Evolutionary conservation across 2,888 invertebrate species (phyloP), one percentile per base, ranked within the genome.

Genomic region (Euclidia mi): DNA sequence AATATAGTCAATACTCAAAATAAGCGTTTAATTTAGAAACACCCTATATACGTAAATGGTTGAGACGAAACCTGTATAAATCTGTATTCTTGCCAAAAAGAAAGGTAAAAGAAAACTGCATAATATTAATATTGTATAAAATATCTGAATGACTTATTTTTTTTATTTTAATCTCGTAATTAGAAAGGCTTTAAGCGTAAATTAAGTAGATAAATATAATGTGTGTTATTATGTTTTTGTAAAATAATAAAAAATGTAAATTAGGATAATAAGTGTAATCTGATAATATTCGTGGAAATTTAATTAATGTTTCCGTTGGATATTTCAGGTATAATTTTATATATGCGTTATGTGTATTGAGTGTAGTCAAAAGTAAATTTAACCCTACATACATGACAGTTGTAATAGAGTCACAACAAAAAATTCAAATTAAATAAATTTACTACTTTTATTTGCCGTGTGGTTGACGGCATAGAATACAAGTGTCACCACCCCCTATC

Each of bases 131-230:
- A 56, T 46, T 51, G 48, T 51, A 53, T 45, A 71, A 14, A 37
- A 35, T 43, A 41, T 66, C 15, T 44, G 35, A 55, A 67, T 52
- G 38, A 66, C 35, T 60, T 65, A 53, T 49, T 66, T 62, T n/a
- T 61, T 57, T 55, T 0, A 50, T 51, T 7, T 18, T 60, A 65
- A 62, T 56, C 31, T 72, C 28, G 56, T 60, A 52, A 67, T 55
- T 67, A 68, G 65, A 62, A 56, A 70, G 56, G 81, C 81, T 79
- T 79, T 69, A 78, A 78, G 78, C 75, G 56, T 73, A 65, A 52
- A 45, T 50, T 65, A 71, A 34, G 55, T 79, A 76, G 58, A 48
- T 62, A 56, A 59, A 56, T 64, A 48, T 59, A 63, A 57, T 66
- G 41, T 60, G 64, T 73, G 60, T 71, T 53, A 51, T 56, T 60